Conservation (phyloP, 2,797 vertebrate genomes). For the Oreochromis mossambicus region DNA sequence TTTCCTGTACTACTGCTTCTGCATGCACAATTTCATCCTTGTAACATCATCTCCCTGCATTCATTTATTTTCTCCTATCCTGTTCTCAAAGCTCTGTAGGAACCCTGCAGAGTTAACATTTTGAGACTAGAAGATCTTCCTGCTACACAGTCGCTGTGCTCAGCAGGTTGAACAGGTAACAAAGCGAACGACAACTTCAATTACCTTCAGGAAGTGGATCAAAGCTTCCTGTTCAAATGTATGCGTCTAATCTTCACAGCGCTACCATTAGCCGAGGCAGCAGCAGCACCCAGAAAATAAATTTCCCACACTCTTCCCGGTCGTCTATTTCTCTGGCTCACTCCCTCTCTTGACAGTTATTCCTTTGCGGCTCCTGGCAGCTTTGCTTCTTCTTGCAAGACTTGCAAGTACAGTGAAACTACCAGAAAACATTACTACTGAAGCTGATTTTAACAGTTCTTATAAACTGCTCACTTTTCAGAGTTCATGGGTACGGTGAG, state of each 20-base stretch:
- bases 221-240: constrained; percentile 5
- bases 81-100: not conserved
- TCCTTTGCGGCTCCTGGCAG: not conserved
- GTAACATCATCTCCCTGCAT: not conserved
- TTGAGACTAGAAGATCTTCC: not conserved
- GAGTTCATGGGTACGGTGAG: not conserved
- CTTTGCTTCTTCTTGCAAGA: not conserved
- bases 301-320: not conserved
- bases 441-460: not conserved
- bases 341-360: not conserved
- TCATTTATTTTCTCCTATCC: not conserved
- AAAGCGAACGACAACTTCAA: constrained; percentile 15
- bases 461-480: not conserved
- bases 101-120: not conserved
- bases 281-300: not conserved
- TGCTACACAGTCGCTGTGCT: not conserved
- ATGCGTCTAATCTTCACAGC: constrained; percentile 1
- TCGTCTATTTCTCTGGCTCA: not conserved
- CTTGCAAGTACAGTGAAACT: not conserved
- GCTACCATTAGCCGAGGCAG: not conserved
- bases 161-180: constrained; percentile 18
- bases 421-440: not conserved
- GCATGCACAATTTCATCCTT: not conserved
- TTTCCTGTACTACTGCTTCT: not conserved
- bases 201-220: constrained; percentile 29